These are phyloP conservation scores for Lathamus discolor DNA, from an alignment of 2,113 vertebrate species.

Conservation along the genomic window DNA sequence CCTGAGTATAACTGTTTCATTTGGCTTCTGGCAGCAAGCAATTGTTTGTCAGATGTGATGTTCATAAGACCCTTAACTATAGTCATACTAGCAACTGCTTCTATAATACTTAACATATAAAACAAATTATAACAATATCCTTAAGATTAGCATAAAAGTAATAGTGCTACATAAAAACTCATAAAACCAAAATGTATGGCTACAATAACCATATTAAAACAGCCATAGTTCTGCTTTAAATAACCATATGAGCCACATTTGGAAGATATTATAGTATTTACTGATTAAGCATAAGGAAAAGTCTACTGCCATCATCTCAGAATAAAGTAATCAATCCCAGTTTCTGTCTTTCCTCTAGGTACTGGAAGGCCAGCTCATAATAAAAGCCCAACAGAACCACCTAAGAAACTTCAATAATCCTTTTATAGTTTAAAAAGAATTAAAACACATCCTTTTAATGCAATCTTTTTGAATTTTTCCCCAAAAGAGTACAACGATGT, in stretches of 20 bases:
- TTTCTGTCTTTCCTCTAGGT: background rate
- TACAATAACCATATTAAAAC: conserved; percentile 72
- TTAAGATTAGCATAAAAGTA: conserved; percentile 74
- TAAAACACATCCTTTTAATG: background rate
- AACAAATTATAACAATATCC: conserved; percentile 77
- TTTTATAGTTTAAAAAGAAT: background rate
- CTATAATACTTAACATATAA: conserved; percentile 66
- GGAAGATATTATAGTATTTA: conserved; percentile 60
- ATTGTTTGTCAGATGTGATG: conserved; percentile 45
- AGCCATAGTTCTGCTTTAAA: conserved; percentile 70
- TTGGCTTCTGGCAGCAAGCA: conserved; percentile 18
- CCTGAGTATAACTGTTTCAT: background rate
- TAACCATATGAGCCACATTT: conserved; percentile 54
- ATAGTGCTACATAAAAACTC: conserved; percentile 72
- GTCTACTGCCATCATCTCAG: background rate
- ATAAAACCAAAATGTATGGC: conserved; percentile 70
- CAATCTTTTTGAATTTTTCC: background rate
- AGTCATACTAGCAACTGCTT: conserved; percentile 34
- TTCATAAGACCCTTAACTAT: conserved; percentile 50
- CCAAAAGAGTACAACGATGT: background rate
- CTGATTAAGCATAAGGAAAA: conserved; percentile 42
- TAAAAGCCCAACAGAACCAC: background rate
- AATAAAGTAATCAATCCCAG: background rate
- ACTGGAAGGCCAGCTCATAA: background rate
- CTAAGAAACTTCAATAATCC: background rate